These are phyloP conservation scores for Pelobates fuscus DNA, from an alignment of 2,113 vertebrate genomes.

Conservation along the genomic window DNA sequence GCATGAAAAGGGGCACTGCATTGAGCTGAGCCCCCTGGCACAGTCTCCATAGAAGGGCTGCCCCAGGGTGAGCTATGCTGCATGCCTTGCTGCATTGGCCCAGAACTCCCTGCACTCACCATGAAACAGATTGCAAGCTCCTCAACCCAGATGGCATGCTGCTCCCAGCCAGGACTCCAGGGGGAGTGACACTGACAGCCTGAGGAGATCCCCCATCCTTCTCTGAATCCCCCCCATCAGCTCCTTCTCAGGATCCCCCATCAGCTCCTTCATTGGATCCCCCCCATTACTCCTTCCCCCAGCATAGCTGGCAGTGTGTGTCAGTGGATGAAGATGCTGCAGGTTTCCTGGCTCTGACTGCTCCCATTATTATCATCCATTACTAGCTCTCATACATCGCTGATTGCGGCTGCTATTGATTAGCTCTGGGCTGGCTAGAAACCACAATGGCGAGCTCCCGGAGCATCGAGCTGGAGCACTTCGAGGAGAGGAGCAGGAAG, in stretches of 20 bases:
- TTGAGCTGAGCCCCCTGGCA: neutral
- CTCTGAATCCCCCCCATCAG: too few relatives aligned
- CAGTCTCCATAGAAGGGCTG: neutral
- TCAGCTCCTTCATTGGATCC: too few relatives aligned
- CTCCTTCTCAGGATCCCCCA: too few relatives aligned
- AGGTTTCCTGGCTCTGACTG: neutral
- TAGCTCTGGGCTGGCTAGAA: neutral
- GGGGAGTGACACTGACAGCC: slow-evolving; percentile 25
- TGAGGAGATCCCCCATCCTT: neutral
- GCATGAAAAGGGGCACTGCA: neutral
- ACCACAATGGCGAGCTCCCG: slow-evolving; percentile 76
- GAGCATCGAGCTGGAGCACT: slow-evolving; percentile 93
- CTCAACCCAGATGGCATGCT: neutral
- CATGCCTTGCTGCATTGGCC: neutral
- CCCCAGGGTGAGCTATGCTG: neutral
- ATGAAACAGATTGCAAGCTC: neutral
- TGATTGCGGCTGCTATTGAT: neutral
- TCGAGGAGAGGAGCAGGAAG: slow-evolving; percentile 88
- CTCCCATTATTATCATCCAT: neutral
- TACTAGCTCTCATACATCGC: neutral
- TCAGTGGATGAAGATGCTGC: slow-evolving; percentile 1
- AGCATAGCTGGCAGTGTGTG: too few relatives aligned
- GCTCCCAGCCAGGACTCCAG: slow-evolving; percentile 5
- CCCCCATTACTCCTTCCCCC: too few relatives aligned
- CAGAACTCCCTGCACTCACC: neutral